Percentiles rank a stretch among this genome's conserved stretches.
phyloP scores from a whole-genome alignment of 2,888 invertebrate genomes.

The Torymus texanus region DNA sequence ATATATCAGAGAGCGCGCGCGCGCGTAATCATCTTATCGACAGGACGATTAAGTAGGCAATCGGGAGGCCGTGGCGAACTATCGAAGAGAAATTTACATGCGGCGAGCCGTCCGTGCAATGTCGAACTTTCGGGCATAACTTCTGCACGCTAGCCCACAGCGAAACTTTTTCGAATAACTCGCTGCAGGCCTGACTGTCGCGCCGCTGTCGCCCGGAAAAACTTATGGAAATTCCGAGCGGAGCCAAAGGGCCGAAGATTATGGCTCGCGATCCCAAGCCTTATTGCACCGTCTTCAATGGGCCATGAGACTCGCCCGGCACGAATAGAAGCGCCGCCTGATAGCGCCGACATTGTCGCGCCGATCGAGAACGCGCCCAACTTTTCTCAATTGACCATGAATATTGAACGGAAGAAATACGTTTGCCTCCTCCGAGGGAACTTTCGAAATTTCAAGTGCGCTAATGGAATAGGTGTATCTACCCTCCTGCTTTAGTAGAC shows the following conservation, averaged over 20 bases:
- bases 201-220: slow-evolving; percentile 17
- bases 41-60: slow-evolving; percentile 30
- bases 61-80: neutral
- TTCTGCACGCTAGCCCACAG: neutral
- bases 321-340: no score
- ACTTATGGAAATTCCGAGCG: slow-evolving; percentile 22
- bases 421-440: no score
- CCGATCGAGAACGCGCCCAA: no score
- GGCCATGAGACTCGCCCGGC: no score
- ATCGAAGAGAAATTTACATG: slow-evolving; percentile 28
- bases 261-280: no score
- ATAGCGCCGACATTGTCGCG: no score
- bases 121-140: slow-evolving; percentile 20
- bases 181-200: slow-evolving; percentile 16
- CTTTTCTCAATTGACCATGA: no score
- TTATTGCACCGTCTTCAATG: neutral
- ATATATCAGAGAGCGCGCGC: slow-evolving; percentile 21
- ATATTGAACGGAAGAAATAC: no score
- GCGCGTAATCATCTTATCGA: slow-evolving; percentile 47
- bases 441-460: no score
- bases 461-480: no score
- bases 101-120: neutral
- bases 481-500: no score
- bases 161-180: slow-evolving; percentile 34
- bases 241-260: no score